Conservation (phyloP, 2,797 vertebrate genomes). For the Carduelis carduelis region DNA sequence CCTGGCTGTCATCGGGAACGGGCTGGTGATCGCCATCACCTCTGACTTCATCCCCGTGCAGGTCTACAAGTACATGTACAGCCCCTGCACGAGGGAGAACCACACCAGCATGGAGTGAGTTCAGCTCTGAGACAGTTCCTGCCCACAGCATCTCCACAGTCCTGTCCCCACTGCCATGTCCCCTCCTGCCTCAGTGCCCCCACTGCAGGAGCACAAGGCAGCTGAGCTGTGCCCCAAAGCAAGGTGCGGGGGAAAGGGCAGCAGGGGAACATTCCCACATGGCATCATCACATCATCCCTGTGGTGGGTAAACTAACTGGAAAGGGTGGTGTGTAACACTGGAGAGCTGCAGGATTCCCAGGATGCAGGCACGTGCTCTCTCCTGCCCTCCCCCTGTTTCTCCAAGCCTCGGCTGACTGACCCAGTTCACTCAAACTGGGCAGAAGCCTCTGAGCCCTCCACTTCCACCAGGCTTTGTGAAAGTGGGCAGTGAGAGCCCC, state of each 20-base stretch:
- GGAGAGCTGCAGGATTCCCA: neutral
- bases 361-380: neutral
- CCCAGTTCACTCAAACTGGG: neutral
- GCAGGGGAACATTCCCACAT: neutral
- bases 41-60: conserved; percentile 93
- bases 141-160: fast-evolving
- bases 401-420: neutral
- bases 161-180: fast-evolving
- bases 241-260: neutral
- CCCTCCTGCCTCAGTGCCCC: neutral
- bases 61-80: conserved; percentile 86
- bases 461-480: neutral
- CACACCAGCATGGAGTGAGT: conserved; percentile 77
- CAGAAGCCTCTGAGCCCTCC: neutral
- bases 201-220: fast-evolving
- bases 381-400: neutral
- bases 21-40: conserved; percentile 90
- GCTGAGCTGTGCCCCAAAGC: fast-evolving
- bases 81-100: conserved; percentile 78
- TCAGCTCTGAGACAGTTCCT: too few species aligned
- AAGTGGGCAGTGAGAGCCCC: neutral
- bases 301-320: neutral
- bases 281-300: neutral
- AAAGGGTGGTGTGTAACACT: fast-evolving
- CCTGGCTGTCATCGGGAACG: conserved; percentile 91